Evolutionary conservation across 2,797 vertebrate genomes (phyloP).

Genomic region (Sebastes hubbsi): DNA sequence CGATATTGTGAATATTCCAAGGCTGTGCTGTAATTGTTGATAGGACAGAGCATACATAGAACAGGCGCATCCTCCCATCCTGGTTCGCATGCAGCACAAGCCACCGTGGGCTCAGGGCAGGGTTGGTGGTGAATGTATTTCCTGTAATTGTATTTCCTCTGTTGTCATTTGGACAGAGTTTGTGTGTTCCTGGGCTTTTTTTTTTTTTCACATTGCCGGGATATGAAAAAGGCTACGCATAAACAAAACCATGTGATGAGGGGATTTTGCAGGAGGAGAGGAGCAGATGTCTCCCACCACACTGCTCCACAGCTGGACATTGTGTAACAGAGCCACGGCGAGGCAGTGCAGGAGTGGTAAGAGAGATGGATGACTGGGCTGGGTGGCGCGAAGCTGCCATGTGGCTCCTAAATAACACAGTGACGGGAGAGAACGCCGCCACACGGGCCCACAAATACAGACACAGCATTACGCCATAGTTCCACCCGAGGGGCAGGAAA

Average conservation of each 20-base stretch:
- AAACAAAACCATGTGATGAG: slow-evolving; percentile 86
- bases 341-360: slow-evolving; percentile 49
- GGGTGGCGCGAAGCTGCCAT: slow-evolving; percentile 59
- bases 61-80: slow-evolving; percentile 40
- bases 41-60: slow-evolving; percentile 3
- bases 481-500: slow-evolving; percentile 33
- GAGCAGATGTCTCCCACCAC: slow-evolving; percentile 76
- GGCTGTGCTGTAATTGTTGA: slow-evolving; percentile 18
- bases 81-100: slow-evolving; percentile 68
- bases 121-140: slow-evolving; percentile 73
- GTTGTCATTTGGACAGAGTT: slow-evolving; percentile 80
- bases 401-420: slow-evolving; percentile 63
- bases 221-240: slow-evolving; percentile 73
- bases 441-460: slow-evolving; percentile 49
- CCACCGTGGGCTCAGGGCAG: slow-evolving; percentile 62
- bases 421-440: slow-evolving; percentile 47
- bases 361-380: slow-evolving; percentile 51
- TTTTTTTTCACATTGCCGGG: slow-evolving; percentile 62
- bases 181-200: slow-evolving; percentile 68
- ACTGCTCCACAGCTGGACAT: slow-evolving; percentile 73
- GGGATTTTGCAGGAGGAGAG: slow-evolving; percentile 74
- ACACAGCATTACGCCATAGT: slow-evolving; percentile 49
- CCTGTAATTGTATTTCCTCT: slow-evolving; percentile 83
- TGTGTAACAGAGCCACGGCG: slow-evolving; percentile 69
- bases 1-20: background rate